Conservation (phyloP, 2,888 invertebrate genomes). For the Limnephilus rhombicus region DNA sequence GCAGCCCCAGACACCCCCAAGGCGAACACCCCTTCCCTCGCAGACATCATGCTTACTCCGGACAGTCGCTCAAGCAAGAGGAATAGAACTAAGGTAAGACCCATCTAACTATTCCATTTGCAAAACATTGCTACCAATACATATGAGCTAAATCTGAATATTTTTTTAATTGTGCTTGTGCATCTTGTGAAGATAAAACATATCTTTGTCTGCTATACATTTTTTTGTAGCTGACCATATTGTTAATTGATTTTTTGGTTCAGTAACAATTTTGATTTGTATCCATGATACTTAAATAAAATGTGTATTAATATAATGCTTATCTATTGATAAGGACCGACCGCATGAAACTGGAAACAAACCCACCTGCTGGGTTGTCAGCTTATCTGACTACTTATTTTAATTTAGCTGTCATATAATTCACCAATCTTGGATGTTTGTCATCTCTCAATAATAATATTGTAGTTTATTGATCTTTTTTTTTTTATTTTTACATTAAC, state of each 20-base stretch:
- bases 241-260: not conserved
- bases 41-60: constrained; percentile 69
- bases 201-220: not conserved
- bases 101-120: not conserved
- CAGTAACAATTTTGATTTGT: not conserved
- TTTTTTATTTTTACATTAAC: no score
- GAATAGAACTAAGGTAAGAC: constrained; percentile 75
- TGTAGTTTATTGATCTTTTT: no score
- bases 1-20: constrained; percentile 36
- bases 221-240: not conserved
- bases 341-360: not conserved
- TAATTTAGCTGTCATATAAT: not conserved
- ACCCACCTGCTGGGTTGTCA: not conserved
- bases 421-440: not conserved
- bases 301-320: not conserved
- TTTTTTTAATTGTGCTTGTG: no score
- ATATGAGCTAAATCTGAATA: not conserved
- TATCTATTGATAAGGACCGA: not conserved
- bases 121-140: not conserved
- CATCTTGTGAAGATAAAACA: no score
- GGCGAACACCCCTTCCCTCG: constrained; percentile 67
- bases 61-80: constrained; percentile 73
- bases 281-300: not conserved
- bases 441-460: not conserved
- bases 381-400: not conserved